These are phyloP conservation scores for Rhinatrema bivittatum DNA, from an alignment of 2,797 vertebrate genomes.

Conservation along the genomic window DNA sequence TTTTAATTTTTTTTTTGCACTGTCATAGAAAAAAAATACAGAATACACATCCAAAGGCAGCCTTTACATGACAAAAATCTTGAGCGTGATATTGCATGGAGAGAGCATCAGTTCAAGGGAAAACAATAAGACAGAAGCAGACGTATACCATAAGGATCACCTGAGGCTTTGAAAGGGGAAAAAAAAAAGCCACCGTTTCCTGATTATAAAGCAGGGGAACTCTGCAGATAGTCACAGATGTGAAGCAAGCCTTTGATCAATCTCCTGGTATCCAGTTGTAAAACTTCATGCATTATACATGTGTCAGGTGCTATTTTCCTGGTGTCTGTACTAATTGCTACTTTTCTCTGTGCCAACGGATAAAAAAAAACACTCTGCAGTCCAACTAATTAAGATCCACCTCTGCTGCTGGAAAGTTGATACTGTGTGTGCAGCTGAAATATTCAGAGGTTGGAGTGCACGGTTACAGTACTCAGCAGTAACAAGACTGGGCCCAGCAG, in stretches of 20 bases:
- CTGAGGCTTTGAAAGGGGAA: no score
- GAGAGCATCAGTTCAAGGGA: no score
- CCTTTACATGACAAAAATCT: no score
- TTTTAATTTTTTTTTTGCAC: no score
- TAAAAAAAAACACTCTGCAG: constrained; percentile 9
- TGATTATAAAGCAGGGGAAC: no score
- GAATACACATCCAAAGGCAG: no score
- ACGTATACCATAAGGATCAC: no score
- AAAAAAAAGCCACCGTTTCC: no score
- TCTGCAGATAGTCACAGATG: no score
- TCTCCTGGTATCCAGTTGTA: not conserved
- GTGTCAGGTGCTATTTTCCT: constrained; percentile 17
- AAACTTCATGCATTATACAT: constrained; percentile 9
- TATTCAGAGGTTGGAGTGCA: constrained; percentile 12
- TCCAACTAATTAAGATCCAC: constrained; percentile 42
- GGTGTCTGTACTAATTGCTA: constrained; percentile 8
- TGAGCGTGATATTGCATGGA: no score
- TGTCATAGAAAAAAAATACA: no score
- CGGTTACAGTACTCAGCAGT: constrained; percentile 22
- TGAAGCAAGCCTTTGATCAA: constrained; percentile 4
- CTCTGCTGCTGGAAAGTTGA: constrained; percentile 17
- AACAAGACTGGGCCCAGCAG: not conserved
- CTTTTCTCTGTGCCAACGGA: constrained; percentile 12
- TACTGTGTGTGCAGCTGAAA: constrained; percentile 6
- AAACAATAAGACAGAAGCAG: no score